Evolutionary conservation across 1,140 invertebrate species (phyloP).

Genomic region (Oscheius sp.): DNA sequence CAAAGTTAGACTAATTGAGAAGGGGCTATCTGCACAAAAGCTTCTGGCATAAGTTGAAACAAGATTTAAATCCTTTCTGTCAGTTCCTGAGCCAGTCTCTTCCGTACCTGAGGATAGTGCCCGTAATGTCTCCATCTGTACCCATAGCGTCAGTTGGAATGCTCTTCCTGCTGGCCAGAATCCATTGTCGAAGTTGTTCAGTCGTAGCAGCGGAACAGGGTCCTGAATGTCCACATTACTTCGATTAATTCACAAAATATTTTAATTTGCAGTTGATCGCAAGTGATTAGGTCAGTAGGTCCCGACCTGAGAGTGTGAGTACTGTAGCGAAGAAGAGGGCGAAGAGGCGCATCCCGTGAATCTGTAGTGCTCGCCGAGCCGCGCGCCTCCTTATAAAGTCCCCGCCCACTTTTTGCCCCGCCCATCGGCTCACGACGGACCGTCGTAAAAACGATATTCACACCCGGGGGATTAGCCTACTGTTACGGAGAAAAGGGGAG

Average conservation of each 20-base stretch:
- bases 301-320: neutral
- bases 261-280: neutral
- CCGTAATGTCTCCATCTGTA: slow-evolving; percentile 44
- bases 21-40: too few species aligned
- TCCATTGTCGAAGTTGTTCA: slow-evolving; percentile 51
- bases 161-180: slow-evolving; percentile 48
- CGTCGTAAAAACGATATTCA: slow-evolving; percentile 2
- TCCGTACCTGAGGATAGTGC: slow-evolving; percentile 50
- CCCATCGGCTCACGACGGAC: neutral
- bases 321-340: neutral
- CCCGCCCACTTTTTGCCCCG: slow-evolving; percentile 8
- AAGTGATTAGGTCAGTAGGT: neutral
- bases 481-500: too few species aligned
- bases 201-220: slow-evolving; percentile 42
- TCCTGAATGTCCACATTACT: neutral
- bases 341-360: neutral
- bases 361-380: neutral
- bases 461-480: neutral
- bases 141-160: slow-evolving; percentile 25
- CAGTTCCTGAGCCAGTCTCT: too few species aligned
- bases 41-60: too few species aligned
- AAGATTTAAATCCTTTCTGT: too few species aligned
- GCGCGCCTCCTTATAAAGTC: neutral
- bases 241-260: neutral
- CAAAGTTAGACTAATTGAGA: too few species aligned